Base-by-base conservation (phyloP, 2,888 invertebrate genomes). In the Thyatira batis region DNA sequence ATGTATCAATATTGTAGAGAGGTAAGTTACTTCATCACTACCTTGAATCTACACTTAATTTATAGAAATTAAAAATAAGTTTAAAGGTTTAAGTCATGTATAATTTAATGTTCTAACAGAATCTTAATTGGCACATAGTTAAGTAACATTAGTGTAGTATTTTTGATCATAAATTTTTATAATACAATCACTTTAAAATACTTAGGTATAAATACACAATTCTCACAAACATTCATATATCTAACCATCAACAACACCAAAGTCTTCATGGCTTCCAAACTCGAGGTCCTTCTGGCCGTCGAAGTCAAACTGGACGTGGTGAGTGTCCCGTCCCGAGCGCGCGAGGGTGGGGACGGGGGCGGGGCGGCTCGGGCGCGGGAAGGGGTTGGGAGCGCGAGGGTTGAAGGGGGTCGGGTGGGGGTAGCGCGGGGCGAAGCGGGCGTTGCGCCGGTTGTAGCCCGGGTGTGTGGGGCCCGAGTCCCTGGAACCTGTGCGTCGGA, bases 1-100 rank as follows among this genome's bases (percentile, higher is more conserved):
- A 99, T 99, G 97, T 99, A 99, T 81, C 95, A 96, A 69, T 98
- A 98, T 86, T 98, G 98, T 78, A 93, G 96, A 71, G 95, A 97
- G 90, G 95, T 94, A 61, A 77, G 82, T 20, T 3, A 2, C 30
- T 44, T 8, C 45, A 17, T 3, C 10, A 44, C 17, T 50, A n/a
- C 21, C 17, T 27, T 53, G 21, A 23, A n/a, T n/a, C n/a, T n/a
- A n/a, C n/a, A n/a, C n/a, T n/a, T n/a, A n/a, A n/a, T n/a, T n/a
- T n/a, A n/a, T n/a, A n/a, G n/a, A n/a, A n/a, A n/a, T n/a, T n/a
- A n/a, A n/a, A n/a, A n/a, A n/a, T n/a, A n/a, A n/a, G n/a, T n/a
- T n/a, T n/a, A n/a, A n/a, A n/a, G n/a, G n/a, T n/a, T n/a, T n/a
- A n/a, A n/a, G n/a, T n/a, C n/a, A n/a, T n/a, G n/a, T n/a, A n/a